These are phyloP conservation scores for Spongilla lacustris DNA, from an alignment of 37 sponge, comb jelly and placozoan species.

Conservation along the genomic window DNA sequence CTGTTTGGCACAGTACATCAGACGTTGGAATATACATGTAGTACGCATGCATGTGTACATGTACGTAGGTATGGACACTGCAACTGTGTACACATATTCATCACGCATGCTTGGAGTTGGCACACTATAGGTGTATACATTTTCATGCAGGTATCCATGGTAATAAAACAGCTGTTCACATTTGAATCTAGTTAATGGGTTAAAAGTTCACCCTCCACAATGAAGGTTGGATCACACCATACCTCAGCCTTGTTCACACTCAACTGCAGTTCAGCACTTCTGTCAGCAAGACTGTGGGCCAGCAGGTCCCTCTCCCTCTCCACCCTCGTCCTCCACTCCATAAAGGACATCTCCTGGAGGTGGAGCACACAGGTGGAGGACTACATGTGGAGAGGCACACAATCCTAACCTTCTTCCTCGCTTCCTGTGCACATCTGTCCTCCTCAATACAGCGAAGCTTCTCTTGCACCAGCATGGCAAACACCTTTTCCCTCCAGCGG, in stretches of 20 bases:
- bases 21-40: too few relatives aligned
- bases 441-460: conserved; percentile 41
- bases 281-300: conserved; percentile 49
- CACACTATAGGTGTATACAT: too few relatives aligned
- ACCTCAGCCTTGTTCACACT: conserved; percentile 40
- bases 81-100: too few relatives aligned
- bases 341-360: not conserved
- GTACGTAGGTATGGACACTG: too few relatives aligned
- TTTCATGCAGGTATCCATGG: too few relatives aligned
- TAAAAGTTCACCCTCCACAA: too few relatives aligned
- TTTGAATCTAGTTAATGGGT: too few relatives aligned
- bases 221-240: too few relatives aligned
- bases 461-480: conserved; percentile 59
- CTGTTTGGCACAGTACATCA: too few relatives aligned
- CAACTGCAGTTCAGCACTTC: conserved; percentile 50
- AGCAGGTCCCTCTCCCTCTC: conserved; percentile 47
- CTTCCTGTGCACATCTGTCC: not conserved
- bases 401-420: conserved; percentile 14
- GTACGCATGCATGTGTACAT: too few relatives aligned
- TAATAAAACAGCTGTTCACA: too few relatives aligned
- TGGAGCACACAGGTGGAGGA: not conserved
- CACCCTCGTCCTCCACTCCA: conserved; percentile 10
- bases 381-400: not conserved
- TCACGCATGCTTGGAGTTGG: too few relatives aligned
- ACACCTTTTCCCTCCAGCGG: conserved; percentile 80